phyloP scores from a whole-genome alignment of 1,140 invertebrate genomes.

The Cheumatopsyche charites region DNA sequence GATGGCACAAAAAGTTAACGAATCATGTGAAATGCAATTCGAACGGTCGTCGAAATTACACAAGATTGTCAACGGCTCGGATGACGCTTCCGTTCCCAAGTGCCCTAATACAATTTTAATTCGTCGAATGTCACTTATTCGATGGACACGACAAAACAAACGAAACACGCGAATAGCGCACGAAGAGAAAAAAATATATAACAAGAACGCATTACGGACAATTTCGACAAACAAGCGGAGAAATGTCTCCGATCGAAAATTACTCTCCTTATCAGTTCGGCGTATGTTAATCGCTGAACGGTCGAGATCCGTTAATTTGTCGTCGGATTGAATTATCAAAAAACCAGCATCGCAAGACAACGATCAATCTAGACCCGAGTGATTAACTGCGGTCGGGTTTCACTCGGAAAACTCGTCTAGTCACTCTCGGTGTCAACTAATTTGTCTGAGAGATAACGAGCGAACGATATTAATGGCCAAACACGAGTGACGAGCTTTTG shows the following conservation, averaged over 20 bases:
- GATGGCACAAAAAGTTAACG: slow-evolving; percentile 37
- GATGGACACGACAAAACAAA: too few relatives aligned
- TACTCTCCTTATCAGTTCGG: too few relatives aligned
- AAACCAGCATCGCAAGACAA: too few relatives aligned
- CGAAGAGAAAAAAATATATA: too few relatives aligned
- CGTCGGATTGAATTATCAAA: too few relatives aligned
- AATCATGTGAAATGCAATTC: slow-evolving; percentile 34
- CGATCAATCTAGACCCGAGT: too few relatives aligned
- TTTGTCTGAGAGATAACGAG: slow-evolving; percentile 31
- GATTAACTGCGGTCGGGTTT: not conserved
- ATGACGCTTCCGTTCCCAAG: slow-evolving; percentile 32
- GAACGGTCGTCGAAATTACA: slow-evolving; percentile 23
- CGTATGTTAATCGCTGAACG: too few relatives aligned
- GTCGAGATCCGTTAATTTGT: too few relatives aligned
- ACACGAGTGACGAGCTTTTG: slow-evolving; percentile 16
- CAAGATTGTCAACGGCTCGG: slow-evolving; percentile 31
- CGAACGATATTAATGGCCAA: slow-evolving; percentile 22
- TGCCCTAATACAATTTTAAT: slow-evolving; percentile 40
- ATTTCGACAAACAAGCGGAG: too few relatives aligned
- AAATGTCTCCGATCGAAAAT: too few relatives aligned
- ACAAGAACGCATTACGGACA: too few relatives aligned
- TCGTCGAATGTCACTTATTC: slow-evolving; percentile 27
- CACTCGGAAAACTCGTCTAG: not conserved
- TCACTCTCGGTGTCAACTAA: slow-evolving; percentile 26
- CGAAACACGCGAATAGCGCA: too few relatives aligned